Percentiles rank a stretch among this genome's conserved stretches.
Evolutionary conservation across 2,888 invertebrate species (phyloP).

Genomic region (Branchipolynoe longqiensis): DNA sequence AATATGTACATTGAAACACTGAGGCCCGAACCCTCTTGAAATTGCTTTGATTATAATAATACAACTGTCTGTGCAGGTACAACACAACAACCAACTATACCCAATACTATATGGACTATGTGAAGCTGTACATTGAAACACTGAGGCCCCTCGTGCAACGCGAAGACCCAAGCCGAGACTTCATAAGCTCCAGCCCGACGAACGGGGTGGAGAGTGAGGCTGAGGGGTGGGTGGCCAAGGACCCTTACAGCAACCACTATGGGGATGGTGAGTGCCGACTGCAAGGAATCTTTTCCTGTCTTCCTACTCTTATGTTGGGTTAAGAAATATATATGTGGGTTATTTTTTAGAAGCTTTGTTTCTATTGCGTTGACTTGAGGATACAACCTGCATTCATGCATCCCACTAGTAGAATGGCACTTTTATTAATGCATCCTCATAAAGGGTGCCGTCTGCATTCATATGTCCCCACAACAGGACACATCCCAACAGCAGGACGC

Average conservation of each 20-base stretch:
- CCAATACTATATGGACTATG: conserved; percentile 86
- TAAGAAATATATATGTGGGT: too few species aligned
- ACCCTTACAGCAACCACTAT: conserved; percentile 90
- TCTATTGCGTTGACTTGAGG: too few species aligned
- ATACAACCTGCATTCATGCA: too few species aligned
- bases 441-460: too few species aligned
- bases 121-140: conserved; percentile 90
- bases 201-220: conserved; percentile 79
- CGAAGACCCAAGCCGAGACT: conserved; percentile 85
- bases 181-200: conserved; percentile 93
- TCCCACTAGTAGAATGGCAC: too few species aligned
- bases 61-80: conserved; percentile 56
- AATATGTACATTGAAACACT: conserved; percentile 91
- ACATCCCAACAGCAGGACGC: too few species aligned
- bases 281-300: too few species aligned
- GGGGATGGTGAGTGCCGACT: conserved; percentile 92
- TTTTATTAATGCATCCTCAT: too few species aligned
- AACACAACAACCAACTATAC: conserved; percentile 34
- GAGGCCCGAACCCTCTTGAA: too few species aligned
- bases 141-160: conserved; percentile 86
- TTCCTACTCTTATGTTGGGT: too few species aligned
- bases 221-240: conserved; percentile 89
- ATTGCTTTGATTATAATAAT: background rate
- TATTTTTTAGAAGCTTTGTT: too few species aligned
- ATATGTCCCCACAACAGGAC: too few species aligned